Base-by-base conservation (phyloP, 2,888 invertebrate genomes). In the Callosobruchus maculatus region DNA sequence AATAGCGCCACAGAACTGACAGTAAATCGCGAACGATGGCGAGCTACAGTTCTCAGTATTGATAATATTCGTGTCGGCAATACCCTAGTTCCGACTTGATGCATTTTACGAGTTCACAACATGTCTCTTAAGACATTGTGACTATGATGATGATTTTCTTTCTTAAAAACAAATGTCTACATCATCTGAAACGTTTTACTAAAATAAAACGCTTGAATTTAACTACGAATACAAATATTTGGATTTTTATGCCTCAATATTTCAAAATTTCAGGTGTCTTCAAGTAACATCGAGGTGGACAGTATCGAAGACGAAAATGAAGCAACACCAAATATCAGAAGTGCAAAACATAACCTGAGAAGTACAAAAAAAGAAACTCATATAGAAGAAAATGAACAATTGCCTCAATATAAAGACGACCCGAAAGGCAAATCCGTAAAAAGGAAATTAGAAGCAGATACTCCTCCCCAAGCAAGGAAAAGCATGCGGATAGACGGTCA, bases 251-350 rank as follows among this genome's bases (percentile, higher is more conserved):
- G 26, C 7, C 13, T 49, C 49, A 49, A 49, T 1, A 1, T 13
- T 49, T 30, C 30, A 30, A 5, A 3, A 5, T 30, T 49, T 49
- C 49, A 49, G 49, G 49, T 49, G 21, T 92, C 92, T 0, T 92
- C 92, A 0, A 91, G 91, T 80, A 90, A 90, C 69, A 88, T 89
- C 9, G 88, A 88, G n/a, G 88, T 73, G n/a, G 77, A 76, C 75
- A 80, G 70, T 78, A 77, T 73, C 18, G 72, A 74, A 30, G 71
- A 73, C 2, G 78, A 77, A 2, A 77, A 77, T 20, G 74, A 71
- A 21, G 26, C 22, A 20, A 68, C 74, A 18, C 49, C 49, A 49
- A 49, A 49, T 49, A 49, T 49, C 13, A 49, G 18, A 13, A 49
- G 49, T 49, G 71, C 26, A 9, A 78, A 75, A 73, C 76, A 75